Evolutionary conservation across 2,113 vertebrate genomes (phyloP), one percentile per base, ranked within the genome.

Genomic region (Xenotilapia flavipinnis): DNA sequence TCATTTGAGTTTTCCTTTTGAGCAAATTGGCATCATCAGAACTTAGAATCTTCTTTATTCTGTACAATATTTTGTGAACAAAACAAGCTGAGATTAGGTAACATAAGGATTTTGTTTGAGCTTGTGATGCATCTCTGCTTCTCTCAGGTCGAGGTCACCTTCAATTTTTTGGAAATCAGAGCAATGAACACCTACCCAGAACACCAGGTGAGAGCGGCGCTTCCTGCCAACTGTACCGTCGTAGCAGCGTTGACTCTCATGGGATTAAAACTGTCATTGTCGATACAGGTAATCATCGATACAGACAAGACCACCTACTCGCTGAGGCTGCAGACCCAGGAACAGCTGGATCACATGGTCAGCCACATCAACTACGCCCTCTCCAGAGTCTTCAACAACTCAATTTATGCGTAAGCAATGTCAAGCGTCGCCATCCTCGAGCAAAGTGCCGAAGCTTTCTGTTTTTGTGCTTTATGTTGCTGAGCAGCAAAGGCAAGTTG

Each of bases 381-480:
- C 85, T 97, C 96, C 87, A 95, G 97, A 83, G 97, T 98, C 91
- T 98, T 97, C 94, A 97, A 98, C 87, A 97, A 97, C 95, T 97
- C 97, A 9, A 95, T 96, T 75, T 97, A 96, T 68, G 97, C 97
- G 97, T 98, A 92, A 97, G 97, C 95, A 68, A 80, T 14, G 19
- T 79, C 3, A 28, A 60, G 65, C 75, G 3, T 26, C 79, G 23
- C 40, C 10, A 12, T 75, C 36, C 36, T 68, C 2, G 1, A 81
- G 79, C 47, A 9, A 31, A 38, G 19, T 23, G 45, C 73, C 14
- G 7, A 31, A 81, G 51, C 55, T 82, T 47, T 85, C 23, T 68
- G 56, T 38, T 80, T 65, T 65, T 73, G 40, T 55, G 49, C 53
- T 86, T 70, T 80, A 7, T 53, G 58, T 14, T 14, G 53, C 49